Conservation (phyloP, 2,888 invertebrate species). For the Drosophila algonquin region DNA sequence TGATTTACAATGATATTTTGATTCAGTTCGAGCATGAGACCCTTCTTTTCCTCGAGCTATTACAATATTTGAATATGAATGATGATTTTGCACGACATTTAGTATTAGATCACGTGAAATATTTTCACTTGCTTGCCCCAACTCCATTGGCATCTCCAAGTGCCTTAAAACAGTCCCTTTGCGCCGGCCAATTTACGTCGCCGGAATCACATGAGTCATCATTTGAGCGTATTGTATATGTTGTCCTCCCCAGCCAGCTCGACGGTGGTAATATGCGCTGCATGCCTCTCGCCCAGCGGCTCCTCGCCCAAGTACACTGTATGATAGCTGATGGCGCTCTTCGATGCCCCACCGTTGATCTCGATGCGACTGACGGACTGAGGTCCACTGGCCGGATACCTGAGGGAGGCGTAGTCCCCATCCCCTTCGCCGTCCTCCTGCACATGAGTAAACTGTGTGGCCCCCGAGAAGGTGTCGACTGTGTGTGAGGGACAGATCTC, state of each 20-base stretch:
- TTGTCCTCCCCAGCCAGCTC: constrained; percentile 81
- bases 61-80: not conserved
- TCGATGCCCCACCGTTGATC: constrained; percentile 78
- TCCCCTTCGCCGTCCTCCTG: constrained; percentile 39
- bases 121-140: constrained; percentile 5
- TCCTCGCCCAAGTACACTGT: constrained; percentile 80
- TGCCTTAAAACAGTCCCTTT: constrained; percentile 68
- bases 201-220: constrained; percentile 83
- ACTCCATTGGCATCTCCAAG: constrained; percentile 1
- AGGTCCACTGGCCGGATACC: constrained; percentile 66
- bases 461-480: constrained; percentile 66
- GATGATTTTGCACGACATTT: not conserved
- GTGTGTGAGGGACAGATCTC: constrained; percentile 86
- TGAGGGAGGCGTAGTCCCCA: constrained; percentile 80
- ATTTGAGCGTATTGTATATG: constrained; percentile 84
- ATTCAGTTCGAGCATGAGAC: constrained; percentile 19
- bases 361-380: constrained; percentile 82
- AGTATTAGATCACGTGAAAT: not conserved
- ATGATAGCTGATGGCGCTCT: constrained; percentile 80
- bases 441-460: constrained; percentile 68
- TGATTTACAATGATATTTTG: not conserved
- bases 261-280: constrained; percentile 74
- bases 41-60: too few relatives aligned
- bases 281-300: constrained; percentile 74
- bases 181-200: constrained; percentile 80